These are phyloP conservation scores for Xiphophorus couchianus DNA, from an alignment of 2,113 vertebrate species.

Conservation along the genomic window DNA sequence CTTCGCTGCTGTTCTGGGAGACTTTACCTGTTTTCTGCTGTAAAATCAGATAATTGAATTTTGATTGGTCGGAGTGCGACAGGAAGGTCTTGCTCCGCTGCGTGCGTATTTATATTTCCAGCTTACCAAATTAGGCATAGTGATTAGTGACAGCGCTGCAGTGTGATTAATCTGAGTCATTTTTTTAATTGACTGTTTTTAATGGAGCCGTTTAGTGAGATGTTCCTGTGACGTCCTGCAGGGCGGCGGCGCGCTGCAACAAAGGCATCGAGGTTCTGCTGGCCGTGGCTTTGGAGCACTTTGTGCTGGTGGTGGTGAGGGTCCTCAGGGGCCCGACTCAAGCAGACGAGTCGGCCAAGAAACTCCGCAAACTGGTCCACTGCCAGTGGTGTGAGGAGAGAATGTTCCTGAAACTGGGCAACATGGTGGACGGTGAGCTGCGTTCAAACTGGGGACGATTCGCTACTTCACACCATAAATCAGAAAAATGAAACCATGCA, in stretches of 20 bases:
- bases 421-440: constrained; percentile 92
- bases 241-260: constrained; percentile 94
- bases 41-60: no score
- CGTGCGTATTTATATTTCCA: no score
- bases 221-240: constrained; percentile 39
- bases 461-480: no score
- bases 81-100: no score
- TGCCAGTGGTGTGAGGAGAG: constrained; percentile 99
- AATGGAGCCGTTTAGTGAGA: neutral
- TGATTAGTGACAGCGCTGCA: no score
- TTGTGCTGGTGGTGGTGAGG: constrained; percentile 93
- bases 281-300: constrained; percentile 93
- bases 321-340: constrained; percentile 89
- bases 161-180: no score
- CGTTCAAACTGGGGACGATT: neutral
- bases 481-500: no score
- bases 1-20: no score
- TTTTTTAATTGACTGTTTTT: no score
- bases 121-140: no score
- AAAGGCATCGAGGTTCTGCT: constrained; percentile 96
- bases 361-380: constrained; percentile 89
- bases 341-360: constrained; percentile 89
- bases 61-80: no score
- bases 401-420: constrained; percentile 89
- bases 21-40: no score